Base-by-base conservation (phyloP, 2,113 vertebrate genomes). In the Festucalex cinctus region DNA sequence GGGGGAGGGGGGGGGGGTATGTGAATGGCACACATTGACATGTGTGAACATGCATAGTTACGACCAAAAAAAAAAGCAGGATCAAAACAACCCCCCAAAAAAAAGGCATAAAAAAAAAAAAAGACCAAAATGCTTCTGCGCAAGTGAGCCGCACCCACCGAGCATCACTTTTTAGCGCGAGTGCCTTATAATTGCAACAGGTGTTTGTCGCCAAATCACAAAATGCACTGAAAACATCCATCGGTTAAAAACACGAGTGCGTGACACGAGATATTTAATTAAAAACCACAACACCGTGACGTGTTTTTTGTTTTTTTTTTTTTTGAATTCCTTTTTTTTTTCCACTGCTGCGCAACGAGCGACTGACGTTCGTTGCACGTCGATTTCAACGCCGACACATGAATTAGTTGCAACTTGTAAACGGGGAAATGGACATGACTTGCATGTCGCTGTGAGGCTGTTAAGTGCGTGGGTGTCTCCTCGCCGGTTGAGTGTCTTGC, bases 381-480 rank as follows among this genome's bases (percentile, higher is more conserved):
- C 17, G 43, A 65, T 75, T 62, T 71, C 48, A 26, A 67, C 57
- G 57, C 51, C 44, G 61, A 76, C 54, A 59, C 63, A 68, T 76
- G 73, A 53, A 79, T 78, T 87, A 86, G 70, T 83, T 78, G 65
- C 58, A 80, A 77, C 61, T 84, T 77, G 68, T 61, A 74, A n/a
- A 51, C 24, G 67, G 71, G 74, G 54, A 77, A 79, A 80, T 71
- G 76, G 74, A 81, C 85, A 88, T 83, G 84, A 83, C 85, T 83
- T 83, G 80, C 86, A 88, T 80, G 79, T 84, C 82, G 74, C 77
- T 81, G 76, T 39, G 57, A 73, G 79, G 54, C 24, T 28, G 54
- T 26, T 20, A n/a, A n/a, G n/a, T n/a, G n/a, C 78, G 88, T 89
- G 86, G 85, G 89, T 86, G 89, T 84, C 80, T 83, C 71, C 69